These are phyloP conservation scores for Cotesia glomerata DNA, from an alignment of 1,140 invertebrate species.

Conservation along the genomic window DNA sequence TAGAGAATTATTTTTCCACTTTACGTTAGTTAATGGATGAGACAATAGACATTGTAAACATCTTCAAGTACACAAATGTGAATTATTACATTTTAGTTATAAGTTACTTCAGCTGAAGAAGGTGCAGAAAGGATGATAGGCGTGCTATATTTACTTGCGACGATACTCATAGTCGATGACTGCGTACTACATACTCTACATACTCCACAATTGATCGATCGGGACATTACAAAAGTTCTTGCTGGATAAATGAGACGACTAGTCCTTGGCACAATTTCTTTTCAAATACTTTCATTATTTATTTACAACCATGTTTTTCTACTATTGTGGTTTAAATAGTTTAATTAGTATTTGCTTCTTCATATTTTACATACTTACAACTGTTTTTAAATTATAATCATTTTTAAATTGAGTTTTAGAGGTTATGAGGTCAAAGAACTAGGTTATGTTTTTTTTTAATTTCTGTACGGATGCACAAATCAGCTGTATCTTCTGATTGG, in stretches of 20 bases:
- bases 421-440: too few species aligned
- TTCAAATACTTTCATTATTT: conserved; percentile 8
- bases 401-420: too few species aligned
- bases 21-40: not conserved
- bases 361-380: too few species aligned
- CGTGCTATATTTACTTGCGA: conserved; percentile 42
- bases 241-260: not conserved
- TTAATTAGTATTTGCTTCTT: not conserved
- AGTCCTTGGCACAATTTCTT: conserved; percentile 21
- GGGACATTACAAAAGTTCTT: conserved; percentile 11
- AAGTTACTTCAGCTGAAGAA: conserved; percentile 1
- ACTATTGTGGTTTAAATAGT: conserved; percentile 11
- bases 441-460: too few species aligned
- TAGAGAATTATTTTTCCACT: not conserved
- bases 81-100: conserved; percentile 4
- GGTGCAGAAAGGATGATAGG: conserved; percentile 34
- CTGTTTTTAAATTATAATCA: too few species aligned
- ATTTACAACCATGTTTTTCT: conserved; percentile 28
- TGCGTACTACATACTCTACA: conserved; percentile 20
- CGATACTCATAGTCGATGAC: conserved; percentile 40
- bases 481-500: too few species aligned
- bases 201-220: conserved; percentile 38
- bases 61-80: not conserved
- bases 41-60: not conserved
- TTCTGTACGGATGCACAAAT: too few species aligned